Percentiles rank a stretch among this genome's conserved stretches.
Conservation (phyloP, 2,888 invertebrate genomes). For the Trichopria drosophilae region DNA sequence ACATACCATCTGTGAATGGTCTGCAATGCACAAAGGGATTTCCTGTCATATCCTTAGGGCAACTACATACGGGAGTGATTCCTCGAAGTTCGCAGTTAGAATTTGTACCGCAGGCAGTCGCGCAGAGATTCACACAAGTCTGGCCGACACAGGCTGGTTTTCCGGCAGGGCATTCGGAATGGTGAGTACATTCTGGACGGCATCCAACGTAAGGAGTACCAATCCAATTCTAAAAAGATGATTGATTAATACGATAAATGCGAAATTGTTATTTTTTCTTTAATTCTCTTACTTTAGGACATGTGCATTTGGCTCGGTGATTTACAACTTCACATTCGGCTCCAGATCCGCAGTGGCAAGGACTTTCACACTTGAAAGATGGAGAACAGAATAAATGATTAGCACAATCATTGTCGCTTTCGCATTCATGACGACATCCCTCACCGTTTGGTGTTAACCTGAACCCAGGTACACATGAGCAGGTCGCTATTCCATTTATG, state of each 20-base stretch:
- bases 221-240: constrained; percentile 70
- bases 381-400: constrained; percentile 70
- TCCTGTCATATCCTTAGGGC: constrained; percentile 84
- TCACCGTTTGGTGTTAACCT: constrained; percentile 75
- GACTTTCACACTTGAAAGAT: constrained; percentile 74
- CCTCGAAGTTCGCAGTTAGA: constrained; percentile 80
- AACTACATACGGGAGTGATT: constrained; percentile 81
- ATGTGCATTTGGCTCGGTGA: constrained; percentile 78
- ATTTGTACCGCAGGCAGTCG: constrained; percentile 74
- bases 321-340: constrained; percentile 78
- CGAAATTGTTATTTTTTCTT: constrained; percentile 3
- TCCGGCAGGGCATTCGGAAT: constrained; percentile 76
- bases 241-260: not conserved
- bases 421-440: constrained; percentile 84
- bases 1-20: constrained; percentile 75
- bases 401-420: constrained; percentile 74
- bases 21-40: constrained; percentile 82
- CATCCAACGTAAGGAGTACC: constrained; percentile 79
- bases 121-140: constrained; percentile 82
- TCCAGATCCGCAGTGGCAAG: constrained; percentile 79
- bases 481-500: constrained; percentile 74
- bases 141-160: constrained; percentile 81
- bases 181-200: constrained; percentile 77
- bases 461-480: constrained; percentile 76
- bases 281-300: constrained; percentile 67